Evolutionary conservation across 2,797 vertebrate species (phyloP).

Genomic region (Miichthys miiuy): DNA sequence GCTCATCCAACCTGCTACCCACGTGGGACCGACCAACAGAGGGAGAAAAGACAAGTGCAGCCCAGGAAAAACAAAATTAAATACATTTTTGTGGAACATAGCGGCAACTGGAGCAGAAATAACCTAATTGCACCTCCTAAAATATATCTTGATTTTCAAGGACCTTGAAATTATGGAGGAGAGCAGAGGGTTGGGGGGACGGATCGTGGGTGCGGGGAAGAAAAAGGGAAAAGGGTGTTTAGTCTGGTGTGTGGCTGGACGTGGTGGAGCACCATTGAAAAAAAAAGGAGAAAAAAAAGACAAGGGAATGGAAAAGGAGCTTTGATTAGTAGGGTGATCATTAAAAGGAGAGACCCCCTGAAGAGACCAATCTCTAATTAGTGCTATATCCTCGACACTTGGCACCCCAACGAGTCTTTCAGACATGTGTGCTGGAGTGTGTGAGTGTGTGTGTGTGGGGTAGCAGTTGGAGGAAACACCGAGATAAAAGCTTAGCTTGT

Average conservation of each 20-base stretch:
- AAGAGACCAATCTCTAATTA: constrained; percentile 76
- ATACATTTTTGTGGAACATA: constrained; percentile 60
- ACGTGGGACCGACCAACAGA: constrained; percentile 51
- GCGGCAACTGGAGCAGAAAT: constrained; percentile 71
- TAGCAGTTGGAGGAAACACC: constrained; percentile 22
- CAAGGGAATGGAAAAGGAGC: constrained; percentile 35
- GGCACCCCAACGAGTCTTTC: constrained; percentile 54
- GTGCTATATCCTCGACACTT: constrained; percentile 68
- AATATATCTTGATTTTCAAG: constrained; percentile 69
- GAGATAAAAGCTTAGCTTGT: constrained; percentile 48
- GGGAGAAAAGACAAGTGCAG: constrained; percentile 51
- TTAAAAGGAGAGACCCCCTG: constrained; percentile 71
- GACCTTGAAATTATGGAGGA: constrained; percentile 65
- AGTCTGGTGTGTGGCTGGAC: constrained; percentile 41
- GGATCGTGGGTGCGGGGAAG: neutral
- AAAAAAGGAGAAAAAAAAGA: constrained; percentile 23
- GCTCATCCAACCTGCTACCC: constrained; percentile 47
- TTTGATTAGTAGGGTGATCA: constrained; percentile 71
- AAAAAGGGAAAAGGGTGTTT: constrained; percentile 19
- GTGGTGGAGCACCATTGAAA: constrained; percentile 18
- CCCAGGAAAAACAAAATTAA: constrained; percentile 69
- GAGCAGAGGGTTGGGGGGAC: constrained; percentile 11
- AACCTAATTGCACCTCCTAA: constrained; percentile 71
- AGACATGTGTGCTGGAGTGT: constrained; percentile 15
- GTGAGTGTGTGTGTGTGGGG: constrained; percentile 20